Conservation (phyloP, 2,888 invertebrate genomes). For the Furcula furcula region DNA sequence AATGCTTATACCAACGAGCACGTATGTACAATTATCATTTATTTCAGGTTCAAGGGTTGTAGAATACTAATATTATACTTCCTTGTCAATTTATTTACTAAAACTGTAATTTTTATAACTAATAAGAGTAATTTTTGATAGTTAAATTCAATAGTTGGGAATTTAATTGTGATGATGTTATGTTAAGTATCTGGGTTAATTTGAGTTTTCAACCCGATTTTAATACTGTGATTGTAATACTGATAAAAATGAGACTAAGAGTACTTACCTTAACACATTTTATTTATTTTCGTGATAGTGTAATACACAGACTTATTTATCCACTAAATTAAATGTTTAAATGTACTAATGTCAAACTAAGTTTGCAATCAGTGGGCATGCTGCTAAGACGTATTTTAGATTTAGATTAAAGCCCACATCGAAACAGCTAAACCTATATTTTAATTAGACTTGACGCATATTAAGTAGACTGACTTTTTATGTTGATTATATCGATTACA, state of each 20-base stretch:
- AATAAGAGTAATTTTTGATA: no score
- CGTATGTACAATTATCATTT: conserved; percentile 19
- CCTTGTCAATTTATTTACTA: background rate
- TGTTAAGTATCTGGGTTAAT: no score
- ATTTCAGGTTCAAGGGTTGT: background rate
- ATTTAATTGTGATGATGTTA: no score
- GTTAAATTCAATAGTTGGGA: no score
- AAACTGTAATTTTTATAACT: no score
- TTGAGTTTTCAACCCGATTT: no score
- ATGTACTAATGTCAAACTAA: background rate
- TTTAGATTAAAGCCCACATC: background rate
- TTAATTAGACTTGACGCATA: background rate
- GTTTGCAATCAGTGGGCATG: background rate
- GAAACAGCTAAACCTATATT: background rate
- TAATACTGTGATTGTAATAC: no score
- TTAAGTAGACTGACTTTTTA: background rate
- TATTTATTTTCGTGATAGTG: no score
- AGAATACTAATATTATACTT: background rate
- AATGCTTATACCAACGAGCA: conserved; percentile 29
- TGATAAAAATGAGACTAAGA: no score
- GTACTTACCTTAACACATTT: no score
- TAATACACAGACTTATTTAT: no score
- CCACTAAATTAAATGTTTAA: no score
- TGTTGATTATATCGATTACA: background rate
- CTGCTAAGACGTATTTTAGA: background rate